phyloP scores from a whole-genome alignment of 1,140 invertebrate species.

The Formica selysi region DNA sequence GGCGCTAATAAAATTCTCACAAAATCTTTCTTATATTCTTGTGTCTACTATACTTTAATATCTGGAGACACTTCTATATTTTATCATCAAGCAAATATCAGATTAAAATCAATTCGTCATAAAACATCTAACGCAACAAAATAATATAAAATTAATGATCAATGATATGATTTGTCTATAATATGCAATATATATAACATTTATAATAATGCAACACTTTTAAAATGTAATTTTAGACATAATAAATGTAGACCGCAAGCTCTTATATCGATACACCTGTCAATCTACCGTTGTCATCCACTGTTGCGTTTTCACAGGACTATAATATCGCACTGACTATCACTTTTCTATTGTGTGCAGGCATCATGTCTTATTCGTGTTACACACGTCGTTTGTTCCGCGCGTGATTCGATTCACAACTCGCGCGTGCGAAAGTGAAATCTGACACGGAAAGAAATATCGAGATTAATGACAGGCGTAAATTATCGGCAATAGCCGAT shows the following conservation, averaged over 20 bases:
- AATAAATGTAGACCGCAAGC: not conserved
- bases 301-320: not conserved
- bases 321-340: constrained; percentile 1
- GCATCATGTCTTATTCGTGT: constrained; percentile 34
- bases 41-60: not conserved
- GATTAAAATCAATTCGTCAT: not conserved
- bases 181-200: constrained; percentile 10
- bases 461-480: constrained; percentile 55
- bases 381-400: constrained; percentile 23
- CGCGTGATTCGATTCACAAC: constrained; percentile 67
- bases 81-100: constrained; percentile 1
- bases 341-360: not conserved
- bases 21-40: not conserved
- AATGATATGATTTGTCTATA: not conserved
- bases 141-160: not conserved
- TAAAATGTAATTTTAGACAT: not conserved
- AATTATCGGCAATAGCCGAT: constrained; percentile 53
- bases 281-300: not conserved
- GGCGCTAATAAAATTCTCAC: not conserved
- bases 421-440: constrained; percentile 58
- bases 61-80: not conserved
- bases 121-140: not conserved
- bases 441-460: constrained; percentile 3
- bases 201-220: not conserved
- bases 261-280: not conserved